Base-by-base conservation (phyloP, 2,888 invertebrate species). In the Caenorhabditis sp. region DNA sequence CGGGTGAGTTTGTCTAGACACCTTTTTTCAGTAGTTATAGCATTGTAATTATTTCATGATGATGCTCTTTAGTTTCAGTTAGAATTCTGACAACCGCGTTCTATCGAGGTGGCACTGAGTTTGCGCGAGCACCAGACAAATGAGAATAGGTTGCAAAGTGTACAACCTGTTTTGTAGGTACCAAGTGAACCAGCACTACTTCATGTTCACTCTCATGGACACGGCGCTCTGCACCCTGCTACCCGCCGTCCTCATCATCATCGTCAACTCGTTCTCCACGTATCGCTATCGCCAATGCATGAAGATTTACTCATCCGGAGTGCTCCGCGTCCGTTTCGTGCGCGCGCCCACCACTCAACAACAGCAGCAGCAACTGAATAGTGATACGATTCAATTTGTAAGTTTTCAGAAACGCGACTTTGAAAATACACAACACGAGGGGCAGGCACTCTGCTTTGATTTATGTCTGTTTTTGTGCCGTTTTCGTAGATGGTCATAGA, bases 281-380 rank as follows among this genome's bases (percentile, higher is more conserved):
- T 84, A 81, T 55, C 80, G 88, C 43, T 87, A 87, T 71, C 83
- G 86, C 0, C 87, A 88, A 78, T 88, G 88, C 77, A 88, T 88
- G 88, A 85, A 86, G 61, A 81, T 88, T 74, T 88, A 88, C 72
- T 82, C 87, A 6, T 84, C 85, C 8, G 88, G 88, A 7, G 81
- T 88, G 37, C 78, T 88, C 5, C 68, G 86, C 13, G 88, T 88
- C n/a, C 82, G 87, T 13, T 87, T 87, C 45, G 66, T 78, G 7
- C 59, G 68, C 4, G 72, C 72, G 45, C 78, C 78, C 35, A 78
- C 66, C 4, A 78, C 72, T 2, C 48, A 66, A 45, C 78, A 78
- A 32, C 62, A 73, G 20, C 66, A 56, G 35, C 41, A 62, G 24
- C 72, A 73, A 20, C 43, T 76, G 24, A 56, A 70, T 32, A 59